A percentile compares a stretch with the other conserved stretches of the same genome.
These are phyloP conservation scores for Arenaria interpres DNA, from an alignment of 2,113 vertebrate species.

Conservation along the genomic window DNA sequence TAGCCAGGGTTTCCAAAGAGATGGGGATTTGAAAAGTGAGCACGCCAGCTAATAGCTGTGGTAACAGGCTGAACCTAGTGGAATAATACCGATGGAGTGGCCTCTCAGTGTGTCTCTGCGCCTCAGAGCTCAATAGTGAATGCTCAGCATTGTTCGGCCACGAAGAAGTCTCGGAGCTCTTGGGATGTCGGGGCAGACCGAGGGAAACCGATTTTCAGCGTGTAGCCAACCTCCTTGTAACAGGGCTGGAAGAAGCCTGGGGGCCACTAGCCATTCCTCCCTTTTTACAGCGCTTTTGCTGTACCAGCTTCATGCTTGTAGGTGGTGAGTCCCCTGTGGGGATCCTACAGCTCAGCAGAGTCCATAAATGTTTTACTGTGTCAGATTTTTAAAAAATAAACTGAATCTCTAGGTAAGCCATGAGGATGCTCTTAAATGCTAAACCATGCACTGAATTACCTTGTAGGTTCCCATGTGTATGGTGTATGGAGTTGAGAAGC, in stretches of 20 bases:
- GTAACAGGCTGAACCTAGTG: not conserved
- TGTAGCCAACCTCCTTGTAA: not conserved
- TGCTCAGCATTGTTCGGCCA: not conserved
- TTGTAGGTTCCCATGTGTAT: not conserved
- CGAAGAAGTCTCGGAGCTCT: not conserved
- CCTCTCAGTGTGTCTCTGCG: not conserved
- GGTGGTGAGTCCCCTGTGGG: not conserved
- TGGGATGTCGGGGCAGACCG: not conserved
- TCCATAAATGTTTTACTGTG: not conserved
- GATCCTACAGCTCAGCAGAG: not conserved
- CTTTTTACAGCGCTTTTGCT: not conserved
- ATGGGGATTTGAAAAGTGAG: slow-evolving; percentile 51
- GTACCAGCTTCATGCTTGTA: not conserved
- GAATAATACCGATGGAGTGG: not conserved
- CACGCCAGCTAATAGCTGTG: slow-evolving; percentile 25
- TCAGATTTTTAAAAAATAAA: not conserved
- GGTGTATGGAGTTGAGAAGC: not conserved
- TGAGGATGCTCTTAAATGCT: not conserved
- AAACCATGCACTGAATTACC: not conserved
- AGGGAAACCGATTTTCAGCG: slow-evolving; percentile 33
- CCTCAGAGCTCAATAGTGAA: slow-evolving; percentile 22
- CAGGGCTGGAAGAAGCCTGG: not conserved
- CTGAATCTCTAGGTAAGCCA: not conserved
- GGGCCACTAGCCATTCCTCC: not conserved
- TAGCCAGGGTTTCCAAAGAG: slow-evolving; percentile 49